Evolutionary conservation across 2,888 invertebrate species (phyloP).

Genomic region (Pogonocherus hispidulus): DNA sequence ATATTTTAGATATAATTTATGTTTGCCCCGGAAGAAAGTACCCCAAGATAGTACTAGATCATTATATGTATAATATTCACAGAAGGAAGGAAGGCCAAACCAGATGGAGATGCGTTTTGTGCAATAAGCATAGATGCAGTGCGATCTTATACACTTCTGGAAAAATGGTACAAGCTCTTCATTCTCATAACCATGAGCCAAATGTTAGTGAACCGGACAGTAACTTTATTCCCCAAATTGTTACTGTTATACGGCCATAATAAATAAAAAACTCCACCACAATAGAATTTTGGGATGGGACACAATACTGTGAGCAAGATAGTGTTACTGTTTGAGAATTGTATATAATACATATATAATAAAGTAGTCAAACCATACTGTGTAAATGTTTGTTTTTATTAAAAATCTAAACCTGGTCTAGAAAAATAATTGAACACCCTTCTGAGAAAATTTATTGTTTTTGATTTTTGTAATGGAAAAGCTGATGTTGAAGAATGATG

Average conservation of each 20-base stretch:
- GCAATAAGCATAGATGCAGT: conserved; percentile 52
- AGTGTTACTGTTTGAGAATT: too few relatives aligned
- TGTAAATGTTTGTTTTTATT: too few relatives aligned
- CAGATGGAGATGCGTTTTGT: conserved; percentile 54
- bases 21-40: conserved; percentile 51
- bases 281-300: too few relatives aligned
- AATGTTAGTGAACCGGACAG: conserved; percentile 22
- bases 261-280: conserved; percentile 19
- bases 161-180: conserved; percentile 49
- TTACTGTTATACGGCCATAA: conserved; percentile 38
- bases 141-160: conserved; percentile 52
- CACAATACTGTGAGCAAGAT: too few relatives aligned
- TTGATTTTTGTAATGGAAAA: too few relatives aligned
- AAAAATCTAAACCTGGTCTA: too few relatives aligned
- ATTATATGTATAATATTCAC: conserved; percentile 47
- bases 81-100: conserved; percentile 46
- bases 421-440: too few relatives aligned
- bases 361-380: too few relatives aligned
- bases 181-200: conserved; percentile 51
- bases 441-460: too few relatives aligned
- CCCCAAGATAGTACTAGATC: conserved; percentile 53
- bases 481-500: too few relatives aligned
- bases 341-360: too few relatives aligned
- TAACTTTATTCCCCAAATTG: conserved; percentile 39
- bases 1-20: conserved; percentile 45